Percentiles rank a stretch among this genome's conserved stretches.
These are phyloP conservation scores for Halictus ligatus DNA, from an alignment of 2,888 invertebrate genomes.

Conservation along the genomic window DNA sequence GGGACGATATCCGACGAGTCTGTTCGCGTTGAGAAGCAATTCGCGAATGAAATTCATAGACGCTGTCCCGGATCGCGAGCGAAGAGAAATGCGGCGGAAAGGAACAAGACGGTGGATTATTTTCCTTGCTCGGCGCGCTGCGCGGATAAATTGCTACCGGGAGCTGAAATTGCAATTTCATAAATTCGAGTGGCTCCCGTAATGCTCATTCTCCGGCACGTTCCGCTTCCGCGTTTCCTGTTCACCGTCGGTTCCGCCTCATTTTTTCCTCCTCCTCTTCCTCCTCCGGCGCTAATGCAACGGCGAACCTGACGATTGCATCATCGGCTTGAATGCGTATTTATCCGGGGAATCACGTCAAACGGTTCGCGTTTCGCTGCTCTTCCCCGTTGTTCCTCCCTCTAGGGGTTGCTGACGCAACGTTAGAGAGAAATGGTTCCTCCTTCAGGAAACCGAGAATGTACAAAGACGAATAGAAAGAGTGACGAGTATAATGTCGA, in stretches of 20 bases:
- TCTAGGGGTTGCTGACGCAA: neutral
- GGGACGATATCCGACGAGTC: conserved; percentile 1
- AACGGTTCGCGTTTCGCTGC: neutral
- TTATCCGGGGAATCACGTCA: neutral
- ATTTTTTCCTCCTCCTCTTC: conserved; percentile 7
- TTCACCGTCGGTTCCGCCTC: neutral
- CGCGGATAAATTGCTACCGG: conserved; percentile 72
- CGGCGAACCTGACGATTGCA: conserved; percentile 53
- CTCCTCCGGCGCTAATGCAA: conserved; percentile 2
- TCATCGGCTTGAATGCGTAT: neutral
- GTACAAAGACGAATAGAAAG: no score
- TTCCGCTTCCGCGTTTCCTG: conserved; percentile 31
- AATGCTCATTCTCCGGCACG: conserved; percentile 53
- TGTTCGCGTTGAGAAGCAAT: conserved; percentile 16
- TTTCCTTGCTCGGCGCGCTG: conserved; percentile 47
- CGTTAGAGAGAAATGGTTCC: neutral
- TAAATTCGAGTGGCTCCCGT: conserved; percentile 74
- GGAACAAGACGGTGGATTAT: conserved; percentile 53
- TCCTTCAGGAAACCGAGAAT: neutral
- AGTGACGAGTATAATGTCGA: no score
- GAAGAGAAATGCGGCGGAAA: conserved; percentile 17
- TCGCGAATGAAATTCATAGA: conserved; percentile 41
- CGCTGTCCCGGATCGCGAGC: neutral
- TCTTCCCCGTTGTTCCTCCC: neutral
- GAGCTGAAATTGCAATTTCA: conserved; percentile 78